Base-by-base conservation (phyloP, 2,797 vertebrate species). In the Sebastes melanostomus region DNA sequence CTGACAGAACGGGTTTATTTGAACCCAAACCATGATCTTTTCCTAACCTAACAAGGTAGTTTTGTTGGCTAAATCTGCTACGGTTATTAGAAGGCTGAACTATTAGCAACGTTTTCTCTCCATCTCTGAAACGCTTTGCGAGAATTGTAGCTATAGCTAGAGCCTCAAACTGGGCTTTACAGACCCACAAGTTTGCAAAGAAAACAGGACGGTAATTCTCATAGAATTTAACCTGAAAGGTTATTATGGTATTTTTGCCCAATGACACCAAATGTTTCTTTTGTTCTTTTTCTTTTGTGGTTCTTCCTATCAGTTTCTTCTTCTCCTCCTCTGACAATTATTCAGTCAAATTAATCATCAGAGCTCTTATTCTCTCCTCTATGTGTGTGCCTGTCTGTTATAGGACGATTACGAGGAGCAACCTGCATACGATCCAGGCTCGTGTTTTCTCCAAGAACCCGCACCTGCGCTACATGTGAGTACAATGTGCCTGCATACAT, bases 391-490 rank as follows among this genome's bases (percentile, higher is more conserved):
- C 7, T 80, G 42, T 90, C 8, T 90, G 54, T 79, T 82, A n/a
- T 46, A 99, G 98, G 92, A 98, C 97, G 79, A 98, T 99, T 83
- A 97, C 94, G 82, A 97, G 96, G 91, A 98, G 97, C 92, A 97
- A 96, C 94, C 95, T 99, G 76, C 93, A 95, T 50, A 93, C 82
- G 18, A 97, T 99, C 93, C 97, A 97, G 84, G 90, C 96, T 2
- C 95, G 96, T 29, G 97, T 96, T 70, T 99, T 99, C 72, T 96
- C 96, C 89, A 97, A 97, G 94, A 99, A 99, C 88, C 97, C 97
- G 20, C 95, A 98, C 56, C 94, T 99, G 88, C 98, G 91, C 82
- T 98, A 98, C 91, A 99, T 99, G 98, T 99, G 91, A 99, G 98
- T 98, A 46, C n/a, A 34, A n/a, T 10, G 9, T n/a, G 16, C 8